Base-by-base conservation (phyloP, 2,888 invertebrate genomes). In the Apantesis nais region DNA sequence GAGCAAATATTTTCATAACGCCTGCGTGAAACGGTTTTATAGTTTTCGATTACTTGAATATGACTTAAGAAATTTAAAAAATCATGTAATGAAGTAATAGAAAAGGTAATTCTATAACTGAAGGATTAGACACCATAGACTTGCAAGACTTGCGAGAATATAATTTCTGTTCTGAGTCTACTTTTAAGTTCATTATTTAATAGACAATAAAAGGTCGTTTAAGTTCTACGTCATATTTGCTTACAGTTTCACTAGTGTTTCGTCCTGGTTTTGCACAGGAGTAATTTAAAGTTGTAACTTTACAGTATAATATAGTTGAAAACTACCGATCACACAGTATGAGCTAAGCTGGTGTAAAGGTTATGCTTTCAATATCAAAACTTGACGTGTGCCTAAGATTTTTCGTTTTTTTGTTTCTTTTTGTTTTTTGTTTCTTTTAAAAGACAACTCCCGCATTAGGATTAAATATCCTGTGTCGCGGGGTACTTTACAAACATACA, bases 1-100 rank as follows among this genome's bases (percentile, higher is more conserved):
- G 22, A 70, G 55, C 62, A 77, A 79, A 79, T 66, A 73, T n/a
- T 60, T 63, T 61, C 62, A 66, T 62, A 37, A 70, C 74, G 76
- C 80, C 73, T 68, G n/a, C 29, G 52, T 70, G 67, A n/a, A 52
- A 61, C 48, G 29, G 31, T 68, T 66, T 62, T 64, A 37, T 58
- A 58, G 62, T 8, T 48, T 19, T 48, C 16, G 22, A 48, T 22
- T 48, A 1, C 48, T 44, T 5, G 64, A 34, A 34, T 8, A 11
- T 31, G 41, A 7, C n/a, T 3, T 55, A 25, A 25, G 55, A 25
- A 55, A 55, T 55, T 9, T 3, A 25, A 25, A 25, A 12, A 25
- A 44, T 14, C 12, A 14, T 44, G 12, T 14, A 44, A 44, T 44
- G 4, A 14, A 44, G 44, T n/a, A n/a, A n/a, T n/a, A n/a, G n/a